Conservation (phyloP, 2,113 vertebrate species). For the Sminthopsis crassicaudata region DNA sequence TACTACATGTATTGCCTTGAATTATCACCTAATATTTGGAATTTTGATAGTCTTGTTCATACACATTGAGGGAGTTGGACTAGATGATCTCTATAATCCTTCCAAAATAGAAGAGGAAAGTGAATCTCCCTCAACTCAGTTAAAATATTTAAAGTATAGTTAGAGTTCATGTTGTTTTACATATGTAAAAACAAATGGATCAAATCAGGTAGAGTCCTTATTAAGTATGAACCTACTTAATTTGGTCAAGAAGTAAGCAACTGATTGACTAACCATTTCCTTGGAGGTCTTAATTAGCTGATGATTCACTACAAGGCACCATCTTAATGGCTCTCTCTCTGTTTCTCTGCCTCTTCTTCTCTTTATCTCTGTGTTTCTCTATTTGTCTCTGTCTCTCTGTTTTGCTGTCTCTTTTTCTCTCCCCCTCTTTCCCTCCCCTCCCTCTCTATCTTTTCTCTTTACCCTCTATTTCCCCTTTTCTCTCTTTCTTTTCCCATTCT, state of each 20-base stretch:
- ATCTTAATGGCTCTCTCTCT: neutral
- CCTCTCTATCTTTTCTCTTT: neutral
- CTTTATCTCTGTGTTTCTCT: too few relatives aligned
- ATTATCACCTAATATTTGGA: neutral
- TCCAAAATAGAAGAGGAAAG: neutral
- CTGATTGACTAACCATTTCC: neutral
- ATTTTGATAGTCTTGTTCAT: neutral
- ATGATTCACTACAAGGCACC: neutral
- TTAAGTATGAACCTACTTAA: neutral
- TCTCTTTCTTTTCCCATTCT: neutral
- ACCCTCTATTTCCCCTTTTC: neutral
- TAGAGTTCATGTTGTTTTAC: neutral
- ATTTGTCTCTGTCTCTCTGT: neutral
- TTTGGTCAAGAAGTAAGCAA: neutral
- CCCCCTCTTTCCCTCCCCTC: neutral
- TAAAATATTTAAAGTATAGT: neutral
- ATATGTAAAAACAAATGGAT: neutral
- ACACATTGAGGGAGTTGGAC: neutral
- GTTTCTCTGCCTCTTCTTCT: too few relatives aligned
- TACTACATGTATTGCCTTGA: neutral
- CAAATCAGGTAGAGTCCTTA: neutral
- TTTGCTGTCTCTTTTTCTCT: neutral
- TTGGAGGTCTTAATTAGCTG: neutral
- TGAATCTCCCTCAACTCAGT: neutral
- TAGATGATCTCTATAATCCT: neutral